Evolutionary conservation across 2,888 invertebrate genomes (phyloP), one percentile per base, ranked within the genome.

Genomic region (Entomobrya multifasciata): DNA sequence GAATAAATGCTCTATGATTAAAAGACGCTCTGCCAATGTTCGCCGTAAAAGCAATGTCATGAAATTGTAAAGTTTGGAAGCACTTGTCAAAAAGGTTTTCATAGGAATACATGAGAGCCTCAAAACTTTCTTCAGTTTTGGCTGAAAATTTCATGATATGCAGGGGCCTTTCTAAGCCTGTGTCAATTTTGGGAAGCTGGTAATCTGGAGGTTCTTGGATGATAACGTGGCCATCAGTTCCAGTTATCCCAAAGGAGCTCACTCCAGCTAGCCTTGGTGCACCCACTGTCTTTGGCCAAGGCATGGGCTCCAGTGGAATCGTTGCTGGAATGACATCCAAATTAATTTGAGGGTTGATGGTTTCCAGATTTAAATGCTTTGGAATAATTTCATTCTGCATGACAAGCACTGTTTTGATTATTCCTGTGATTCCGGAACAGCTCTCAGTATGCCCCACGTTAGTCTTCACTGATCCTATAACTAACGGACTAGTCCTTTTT

Each of bases 391-490:
- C 81, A 49, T 88, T 17, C 44, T 88, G 57, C 79, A 90, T 79
- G 1, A 78, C 22, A 10, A 90, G 60, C 1, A 88, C 10, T 2
- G 88, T 87, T 72, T 90, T 90, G 1, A 90, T 88, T n/a, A 90
- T 77, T 6, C 90, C 89, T 0, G 89, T 86, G 25, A 89, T 83
- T 44, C 77, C 80, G 11, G 76, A 80, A n/a, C 65, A 30, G 11
- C 76, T 22, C 30, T 85, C 85, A 0, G 89, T 89, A 49, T 89
- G 89, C 5, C 89, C 89, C 20, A 89, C 70, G 36, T 89, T 89
- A 10, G 89, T 89, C 55, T 89, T 89, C 0, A 87, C 87, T 0
- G 89, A 87, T 0, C 87, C 87, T 36, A 89, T 86, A 11, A 76
- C 20, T 8, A 89, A 60, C 13, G 89, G 86, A 2, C 72, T 44